Conservation (phyloP, 2,113 vertebrate species). For the Delphinapterus leucas region DNA sequence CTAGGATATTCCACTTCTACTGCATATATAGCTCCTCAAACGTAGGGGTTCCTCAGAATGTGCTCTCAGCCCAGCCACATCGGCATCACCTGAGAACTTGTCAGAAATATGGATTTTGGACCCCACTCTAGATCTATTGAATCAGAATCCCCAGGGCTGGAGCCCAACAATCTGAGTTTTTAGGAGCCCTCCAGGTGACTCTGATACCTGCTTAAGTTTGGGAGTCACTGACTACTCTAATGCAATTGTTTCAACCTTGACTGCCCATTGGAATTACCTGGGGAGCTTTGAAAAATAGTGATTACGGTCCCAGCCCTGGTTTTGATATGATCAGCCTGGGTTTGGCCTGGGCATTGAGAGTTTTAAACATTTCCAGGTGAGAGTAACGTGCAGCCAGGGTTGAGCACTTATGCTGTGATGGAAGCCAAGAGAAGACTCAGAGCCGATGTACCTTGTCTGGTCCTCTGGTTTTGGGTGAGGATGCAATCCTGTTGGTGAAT, state of each 20-base stretch:
- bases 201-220: background rate
- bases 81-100: background rate
- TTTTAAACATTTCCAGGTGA: background rate
- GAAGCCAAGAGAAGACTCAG: background rate
- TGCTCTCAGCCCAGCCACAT: background rate
- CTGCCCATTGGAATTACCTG: background rate
- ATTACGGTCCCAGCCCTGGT: background rate
- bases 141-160: background rate
- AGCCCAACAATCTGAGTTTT: background rate
- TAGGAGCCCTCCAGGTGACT: background rate
- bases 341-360: background rate
- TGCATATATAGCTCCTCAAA: background rate
- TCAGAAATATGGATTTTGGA: background rate
- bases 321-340: background rate
- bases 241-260: background rate
- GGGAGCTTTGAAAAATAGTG: background rate
- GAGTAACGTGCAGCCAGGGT: background rate
- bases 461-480: background rate
- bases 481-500: background rate
- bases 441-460: background rate
- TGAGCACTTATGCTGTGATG: background rate
- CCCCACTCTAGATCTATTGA: background rate
- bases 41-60: background rate
- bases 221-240: background rate
- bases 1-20: background rate